Conservation (phyloP, 2,113 vertebrate species). For the Hemiprocne comata region DNA sequence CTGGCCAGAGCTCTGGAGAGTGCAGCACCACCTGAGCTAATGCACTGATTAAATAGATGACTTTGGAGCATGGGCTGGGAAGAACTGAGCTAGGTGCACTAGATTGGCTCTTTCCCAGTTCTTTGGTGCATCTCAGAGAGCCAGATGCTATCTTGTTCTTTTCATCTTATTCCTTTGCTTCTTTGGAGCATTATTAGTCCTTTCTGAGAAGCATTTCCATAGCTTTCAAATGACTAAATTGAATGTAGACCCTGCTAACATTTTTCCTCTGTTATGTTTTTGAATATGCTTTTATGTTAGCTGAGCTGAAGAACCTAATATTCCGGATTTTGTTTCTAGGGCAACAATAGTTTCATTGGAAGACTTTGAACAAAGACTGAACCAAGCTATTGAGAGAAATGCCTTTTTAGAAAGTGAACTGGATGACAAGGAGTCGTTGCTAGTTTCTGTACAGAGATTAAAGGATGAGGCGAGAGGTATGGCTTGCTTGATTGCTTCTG, state of each 20-base stretch:
- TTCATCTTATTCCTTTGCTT: background rate
- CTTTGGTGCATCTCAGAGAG: background rate
- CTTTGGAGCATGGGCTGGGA: background rate
- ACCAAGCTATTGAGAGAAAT: conserved; percentile 98
- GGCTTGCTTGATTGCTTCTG: background rate
- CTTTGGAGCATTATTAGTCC: background rate
- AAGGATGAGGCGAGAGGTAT: conserved; percentile 98
- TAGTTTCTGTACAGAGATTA: conserved; percentile 95
- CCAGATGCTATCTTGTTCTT: background rate
- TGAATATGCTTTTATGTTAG: conserved; percentile 1
- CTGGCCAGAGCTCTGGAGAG: background rate
- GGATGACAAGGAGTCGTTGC: conserved; percentile 95
- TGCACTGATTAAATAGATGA: background rate
- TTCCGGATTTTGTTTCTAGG: conserved; percentile 76
- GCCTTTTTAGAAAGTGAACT: conserved; percentile 98
- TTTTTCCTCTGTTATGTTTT: background rate
- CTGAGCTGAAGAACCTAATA: conserved; percentile 38
- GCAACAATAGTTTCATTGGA: conserved; percentile 98
- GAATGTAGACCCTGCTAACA: background rate
- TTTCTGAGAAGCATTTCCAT: background rate
- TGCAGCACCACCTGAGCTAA: background rate
- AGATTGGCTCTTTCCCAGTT: background rate
- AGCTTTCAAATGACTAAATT: background rate
- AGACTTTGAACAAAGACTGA: conserved; percentile 97
- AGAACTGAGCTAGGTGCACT: background rate